phyloP scores from a whole-genome alignment of 2,888 invertebrate genomes.

The Eilema sororculum region DNA sequence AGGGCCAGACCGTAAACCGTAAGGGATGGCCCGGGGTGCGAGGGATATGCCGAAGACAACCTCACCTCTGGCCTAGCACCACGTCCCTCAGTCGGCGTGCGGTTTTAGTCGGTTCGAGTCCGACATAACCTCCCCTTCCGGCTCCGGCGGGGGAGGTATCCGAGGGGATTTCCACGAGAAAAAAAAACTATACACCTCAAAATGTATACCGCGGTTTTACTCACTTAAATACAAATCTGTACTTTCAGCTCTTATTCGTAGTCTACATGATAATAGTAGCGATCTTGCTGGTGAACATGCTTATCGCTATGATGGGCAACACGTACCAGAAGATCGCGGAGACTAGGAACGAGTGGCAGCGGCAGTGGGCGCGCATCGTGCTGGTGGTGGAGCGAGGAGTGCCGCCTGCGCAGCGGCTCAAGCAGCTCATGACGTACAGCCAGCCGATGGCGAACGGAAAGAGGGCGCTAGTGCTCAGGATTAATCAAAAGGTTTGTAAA shows the following conservation, averaged over 20 bases:
- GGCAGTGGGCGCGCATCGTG: conserved; percentile 99
- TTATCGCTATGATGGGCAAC: conserved; percentile 99
- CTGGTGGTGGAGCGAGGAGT: conserved; percentile 99
- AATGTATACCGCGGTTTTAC: too few relatives aligned
- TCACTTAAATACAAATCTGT: neutral
- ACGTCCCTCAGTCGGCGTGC: too few relatives aligned
- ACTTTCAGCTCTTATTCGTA: conserved; percentile 93
- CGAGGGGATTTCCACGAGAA: too few relatives aligned
- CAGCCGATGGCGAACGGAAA: conserved; percentile 97
- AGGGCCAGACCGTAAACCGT: too few relatives aligned
- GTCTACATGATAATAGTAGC: conserved; percentile 99
- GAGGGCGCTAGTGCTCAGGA: conserved; percentile 94
- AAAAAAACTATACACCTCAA: too few relatives aligned
- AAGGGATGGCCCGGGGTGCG: too few relatives aligned
- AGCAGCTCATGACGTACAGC: conserved; percentile 96
- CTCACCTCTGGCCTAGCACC: too few relatives aligned
- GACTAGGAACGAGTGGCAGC: conserved; percentile 98
- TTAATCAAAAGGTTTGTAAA: conserved; percentile 93
- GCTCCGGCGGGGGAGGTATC: too few relatives aligned
- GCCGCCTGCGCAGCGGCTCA: conserved; percentile 94
- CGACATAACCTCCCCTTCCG: too few relatives aligned
- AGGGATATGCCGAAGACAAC: too few relatives aligned
- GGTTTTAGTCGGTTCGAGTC: too few relatives aligned
- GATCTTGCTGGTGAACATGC: conserved; percentile 97
- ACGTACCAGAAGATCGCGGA: conserved; percentile 99